These are phyloP conservation scores for Muscidifurax raptorellus DNA, from an alignment of 1,140 invertebrate species.

Conservation along the genomic window DNA sequence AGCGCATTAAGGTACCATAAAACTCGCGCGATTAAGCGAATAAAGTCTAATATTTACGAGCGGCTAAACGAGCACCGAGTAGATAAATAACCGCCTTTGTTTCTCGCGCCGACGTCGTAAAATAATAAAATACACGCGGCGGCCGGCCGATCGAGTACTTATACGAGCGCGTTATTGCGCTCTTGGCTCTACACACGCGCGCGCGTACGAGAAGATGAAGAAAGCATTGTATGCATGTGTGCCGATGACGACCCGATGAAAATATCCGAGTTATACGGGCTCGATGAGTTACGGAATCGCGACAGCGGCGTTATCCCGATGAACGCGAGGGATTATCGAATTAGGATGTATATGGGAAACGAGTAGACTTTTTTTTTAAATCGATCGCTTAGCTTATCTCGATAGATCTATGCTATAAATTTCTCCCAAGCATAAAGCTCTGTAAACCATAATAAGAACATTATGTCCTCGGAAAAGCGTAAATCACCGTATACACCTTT, in stretches of 20 bases:
- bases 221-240: not conserved
- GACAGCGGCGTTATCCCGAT: not conserved
- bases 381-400: too few relatives aligned
- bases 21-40: not conserved
- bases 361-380: too few relatives aligned
- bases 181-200: not conserved
- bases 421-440: not conserved
- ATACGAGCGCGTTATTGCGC: not conserved
- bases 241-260: slow-evolving; percentile 14
- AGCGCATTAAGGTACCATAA: not conserved
- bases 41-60: slow-evolving; percentile 19
- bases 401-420: not conserved
- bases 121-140: slow-evolving; percentile 16
- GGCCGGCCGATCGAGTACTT: not conserved
- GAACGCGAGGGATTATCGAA: not conserved
- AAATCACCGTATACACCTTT: not conserved
- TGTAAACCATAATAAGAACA: not conserved
- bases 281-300: not conserved
- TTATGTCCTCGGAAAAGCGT: not conserved
- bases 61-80: not conserved
- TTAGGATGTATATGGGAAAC: not conserved
- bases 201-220: not conserved
- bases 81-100: slow-evolving; percentile 34
- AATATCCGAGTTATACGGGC: not conserved
- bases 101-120: slow-evolving; percentile 25